These are phyloP conservation scores for Pao palembangensis DNA, from an alignment of 2,113 vertebrate genomes.

Conservation along the genomic window DNA sequence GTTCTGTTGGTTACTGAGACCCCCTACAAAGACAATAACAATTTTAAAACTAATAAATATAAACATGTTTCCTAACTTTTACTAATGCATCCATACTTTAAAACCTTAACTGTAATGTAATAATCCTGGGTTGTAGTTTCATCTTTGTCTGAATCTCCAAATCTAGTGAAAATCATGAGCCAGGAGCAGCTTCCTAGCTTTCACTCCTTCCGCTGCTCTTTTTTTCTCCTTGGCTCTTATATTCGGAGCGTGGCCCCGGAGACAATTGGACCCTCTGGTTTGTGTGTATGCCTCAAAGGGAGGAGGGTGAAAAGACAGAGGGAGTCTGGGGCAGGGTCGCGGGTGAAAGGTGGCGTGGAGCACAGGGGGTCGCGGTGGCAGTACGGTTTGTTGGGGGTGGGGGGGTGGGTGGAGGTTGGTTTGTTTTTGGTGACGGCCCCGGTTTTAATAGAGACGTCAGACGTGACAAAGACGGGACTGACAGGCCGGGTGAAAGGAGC, in stretches of 20 bases:
- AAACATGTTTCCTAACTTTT: too few species aligned
- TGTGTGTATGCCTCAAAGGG: slow-evolving; percentile 21
- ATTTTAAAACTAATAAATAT: too few species aligned
- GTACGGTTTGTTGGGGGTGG: slow-evolving; percentile 7
- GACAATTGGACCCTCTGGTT: slow-evolving; percentile 63
- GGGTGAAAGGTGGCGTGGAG: slow-evolving; percentile 61
- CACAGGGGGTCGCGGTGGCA: slow-evolving; percentile 65
- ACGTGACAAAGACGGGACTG: slow-evolving; percentile 76
- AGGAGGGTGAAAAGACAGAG: slow-evolving; percentile 41
- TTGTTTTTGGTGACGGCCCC: slow-evolving; percentile 54
- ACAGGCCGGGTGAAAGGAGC: slow-evolving; percentile 73
- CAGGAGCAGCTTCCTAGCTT: background rate
- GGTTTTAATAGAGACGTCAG: slow-evolving; percentile 79
- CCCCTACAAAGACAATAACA: too few species aligned
- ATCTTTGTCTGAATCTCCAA: too few species aligned
- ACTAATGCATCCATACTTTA: too few species aligned
- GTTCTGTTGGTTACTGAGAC: background rate
- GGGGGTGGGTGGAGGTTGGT: background rate
- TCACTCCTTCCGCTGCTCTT: slow-evolving; percentile 43
- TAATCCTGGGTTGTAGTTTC: too few species aligned
- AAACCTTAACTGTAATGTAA: too few species aligned
- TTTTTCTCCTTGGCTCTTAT: slow-evolving; percentile 16
- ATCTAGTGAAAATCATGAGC: too few species aligned
- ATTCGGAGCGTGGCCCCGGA: slow-evolving; percentile 50
- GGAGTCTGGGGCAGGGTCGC: slow-evolving; percentile 52